Base-by-base conservation (phyloP, 92 coral and sea anemone genomes). In the Micromussa lordhowensis region DNA sequence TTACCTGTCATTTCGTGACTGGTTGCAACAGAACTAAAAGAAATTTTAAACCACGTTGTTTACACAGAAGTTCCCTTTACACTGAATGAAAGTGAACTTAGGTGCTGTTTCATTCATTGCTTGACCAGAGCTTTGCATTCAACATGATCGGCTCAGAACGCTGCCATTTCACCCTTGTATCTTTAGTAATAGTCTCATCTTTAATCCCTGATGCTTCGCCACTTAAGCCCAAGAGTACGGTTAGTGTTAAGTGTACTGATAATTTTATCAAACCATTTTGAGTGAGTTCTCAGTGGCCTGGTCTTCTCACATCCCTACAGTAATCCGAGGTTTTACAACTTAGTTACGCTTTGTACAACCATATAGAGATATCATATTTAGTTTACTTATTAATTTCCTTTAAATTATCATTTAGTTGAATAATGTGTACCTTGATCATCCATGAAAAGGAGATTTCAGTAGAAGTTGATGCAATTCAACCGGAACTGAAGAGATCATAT, bases 181-280 rank as follows among this genome's bases (percentile, higher is more conserved):
- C 54, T 26, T 74, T 84, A 3, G 58, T 54, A 0, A 30, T 75
- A 57, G 3, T 74, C 22, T 54, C 78, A 31, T 54, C 71, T 21
- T 35, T 54, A 6, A 14, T 57, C 58, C 31, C 72, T 15, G 69
- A 16, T 1, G 88, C 57, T 73, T 74, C 81, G 1, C 72, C 81
- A 3, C 88, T 84, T 57, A 74, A 74, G 59, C 88, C 81, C 70
- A 74, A 35, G 2, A 58, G 35, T 53, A 12, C 71, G 70, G 87
- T 82, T 49, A 69, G 86, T 82, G 16, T 9, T 2, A 51, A 77
- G 31, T 48, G 31, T 22, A 6, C n/a, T n/a, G n/a, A n/a, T 26
- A 3, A 44, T 68, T 5, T 66, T n/a, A 38, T 14, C 31, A 28
- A n/a, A 26, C 4, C 68, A 13, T 15, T 1, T 16, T 40, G 21